Base-by-base conservation (phyloP, 2,888 invertebrate genomes). In the Subacronicta megacephala region DNA sequence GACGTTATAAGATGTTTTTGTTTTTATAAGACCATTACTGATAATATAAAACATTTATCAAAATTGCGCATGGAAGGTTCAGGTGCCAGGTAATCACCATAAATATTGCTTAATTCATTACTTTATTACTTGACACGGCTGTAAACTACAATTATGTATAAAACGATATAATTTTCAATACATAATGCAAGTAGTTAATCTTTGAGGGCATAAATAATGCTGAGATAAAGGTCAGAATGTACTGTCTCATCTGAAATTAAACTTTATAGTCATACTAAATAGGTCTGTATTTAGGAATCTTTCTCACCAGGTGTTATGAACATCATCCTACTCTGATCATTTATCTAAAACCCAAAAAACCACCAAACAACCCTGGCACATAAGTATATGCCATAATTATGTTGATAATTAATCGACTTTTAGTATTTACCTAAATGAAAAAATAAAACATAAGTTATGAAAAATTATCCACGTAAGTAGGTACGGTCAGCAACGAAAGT, bases 61-160 rank as follows among this genome's bases (percentile, higher is more conserved):
- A 65, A 59, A 62, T 47, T 58, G 42, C 53, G 35, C 35, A 31
- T 26, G n/a, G 3, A 10, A 15, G 17, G 17, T 41, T 36, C 47
- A 53, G 51, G 36, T 62, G 47, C 38, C 46, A 31, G 5, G 16
- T 16, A 49, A 62, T 49, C 49, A 58, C 38, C 71, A 51, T 66
- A 55, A 60, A 55, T 62, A 62, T 65, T 42, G 13, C 40, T 50
- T 52, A 62, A 69, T 62, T 54, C 62, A 69, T 66, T 51, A 66
- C 62, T 71, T 62, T 62, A 71, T 58, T 62, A 71, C 67, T 46
- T 68, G 58, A 66, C 66, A 62, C 45, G 69, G 38, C 12, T 52
- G 69, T 68, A 68, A 68, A 62, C 51, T 50, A 42, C 49, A 66
- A 68, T 66, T 62, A 66, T 53, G 26, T 62, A n/a, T 26, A 36